Base-by-base conservation (phyloP, 2,888 invertebrate genomes). In the Ariolimax columbianus region DNA sequence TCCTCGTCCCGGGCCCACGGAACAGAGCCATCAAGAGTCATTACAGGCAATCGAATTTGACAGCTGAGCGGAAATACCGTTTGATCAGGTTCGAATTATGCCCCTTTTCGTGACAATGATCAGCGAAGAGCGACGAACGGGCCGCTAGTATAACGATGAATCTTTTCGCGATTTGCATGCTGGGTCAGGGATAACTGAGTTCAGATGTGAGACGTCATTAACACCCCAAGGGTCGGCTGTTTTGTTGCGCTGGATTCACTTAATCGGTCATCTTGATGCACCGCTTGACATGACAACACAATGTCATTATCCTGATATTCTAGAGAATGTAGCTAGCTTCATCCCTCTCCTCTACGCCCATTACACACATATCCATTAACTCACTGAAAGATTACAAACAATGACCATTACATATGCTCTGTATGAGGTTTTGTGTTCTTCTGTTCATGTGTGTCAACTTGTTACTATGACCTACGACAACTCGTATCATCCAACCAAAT, bases 11-110 rank as follows among this genome's bases (percentile, higher is more conserved):
- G 11, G 26, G 68, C 66, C 38, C 83, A 66, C 36, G 63, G 38
- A 83, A 77, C 66, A 30, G 26, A 36, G 51, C 47, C 77, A 68
- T 83, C 83, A 77, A 66, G 68, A 63, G 83, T 77, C 83, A 77
- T 77, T 83, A 77, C 47, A 66, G 30, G 43, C 83, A 51, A 83
- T 83, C 83, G 77, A 77, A 80, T 43, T 59, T 83, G 83, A 83
- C 83, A 66, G 43, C 77, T 77, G 83, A 75, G 77, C 83, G 83
- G 83, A 83, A 77, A 70, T 77, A 47, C 77, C 68, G 83, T 83
- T 83, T 83, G 83, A 83, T 83, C 77, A 83, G 51, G 77, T 77
- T 77, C 70, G 83, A 83, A 83, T 83, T 83, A 83, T 83, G 51
- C 38, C 83, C 77, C 47, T 38, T 77, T 51, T 77, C 77, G 59